phyloP scores from a whole-genome alignment of 30 jellyfish, hydroid and myxozoan species.

The Phacellophora camtschatica region DNA sequence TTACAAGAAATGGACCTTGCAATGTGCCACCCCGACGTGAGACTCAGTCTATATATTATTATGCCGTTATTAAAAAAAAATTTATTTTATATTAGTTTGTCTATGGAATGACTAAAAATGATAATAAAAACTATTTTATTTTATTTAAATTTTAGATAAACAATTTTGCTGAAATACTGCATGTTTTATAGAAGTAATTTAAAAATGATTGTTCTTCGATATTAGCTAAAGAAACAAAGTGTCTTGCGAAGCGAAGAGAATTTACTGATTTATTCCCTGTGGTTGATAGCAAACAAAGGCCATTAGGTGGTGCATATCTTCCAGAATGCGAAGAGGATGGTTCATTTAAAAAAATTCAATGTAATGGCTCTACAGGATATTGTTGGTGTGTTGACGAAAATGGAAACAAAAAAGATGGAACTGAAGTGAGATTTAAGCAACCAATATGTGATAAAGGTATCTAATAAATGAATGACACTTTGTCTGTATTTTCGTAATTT shows the following conservation, averaged over 20 bases:
- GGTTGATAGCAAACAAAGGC: not conserved
- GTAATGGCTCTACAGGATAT: conserved; percentile 93
- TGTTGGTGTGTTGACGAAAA: conserved; percentile 86
- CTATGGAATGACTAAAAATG: too few relatives aligned
- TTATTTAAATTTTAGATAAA: too few relatives aligned
- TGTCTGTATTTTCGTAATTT: too few relatives aligned
- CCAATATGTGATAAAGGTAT: conserved; percentile 35
- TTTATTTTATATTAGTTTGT: too few relatives aligned
- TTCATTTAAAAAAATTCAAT: conserved; percentile 61
- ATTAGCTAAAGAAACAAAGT: conserved; percentile 1
- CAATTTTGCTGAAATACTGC: too few relatives aligned
- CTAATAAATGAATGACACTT: too few relatives aligned
- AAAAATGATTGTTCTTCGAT: too few relatives aligned
- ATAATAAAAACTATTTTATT: too few relatives aligned
- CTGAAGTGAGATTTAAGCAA: conserved; percentile 42
- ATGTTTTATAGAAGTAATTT: too few relatives aligned
- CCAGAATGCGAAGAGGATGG: conserved; percentile 89
- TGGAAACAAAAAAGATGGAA: conserved; percentile 63
- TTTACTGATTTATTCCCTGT: not conserved
- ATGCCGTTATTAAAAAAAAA: too few relatives aligned
- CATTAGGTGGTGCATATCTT: conserved; percentile 48
- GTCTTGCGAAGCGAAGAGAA: not conserved
- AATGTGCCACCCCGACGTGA: not conserved
- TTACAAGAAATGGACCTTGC: conserved; percentile 1
- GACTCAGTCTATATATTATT: too few relatives aligned